phyloP scores from a whole-genome alignment of 2,797 vertebrate genomes.

The Acanthurus leucopareius region DNA sequence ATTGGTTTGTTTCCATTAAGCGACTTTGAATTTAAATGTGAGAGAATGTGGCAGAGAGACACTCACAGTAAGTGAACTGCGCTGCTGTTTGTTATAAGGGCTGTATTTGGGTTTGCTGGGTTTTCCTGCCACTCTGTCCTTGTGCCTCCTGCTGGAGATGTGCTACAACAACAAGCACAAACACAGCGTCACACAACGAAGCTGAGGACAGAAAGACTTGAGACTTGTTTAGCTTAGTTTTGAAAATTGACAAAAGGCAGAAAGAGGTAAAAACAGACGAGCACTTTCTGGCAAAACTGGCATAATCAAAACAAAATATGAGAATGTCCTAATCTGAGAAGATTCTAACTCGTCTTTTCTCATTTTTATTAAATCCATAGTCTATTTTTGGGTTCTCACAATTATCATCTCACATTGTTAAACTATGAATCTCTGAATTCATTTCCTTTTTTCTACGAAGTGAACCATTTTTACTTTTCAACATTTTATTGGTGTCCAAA shows the following conservation, averaged over 20 bases:
- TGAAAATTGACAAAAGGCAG: neutral
- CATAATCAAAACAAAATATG: neutral
- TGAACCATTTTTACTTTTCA: too few species aligned
- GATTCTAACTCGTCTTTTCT: too few species aligned
- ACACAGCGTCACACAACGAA: neutral
- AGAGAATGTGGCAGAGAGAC: neutral
- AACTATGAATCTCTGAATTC: too few species aligned
- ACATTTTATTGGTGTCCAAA: too few species aligned
- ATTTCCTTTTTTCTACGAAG: too few species aligned
- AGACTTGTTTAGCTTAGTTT: neutral
- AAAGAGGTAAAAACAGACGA: neutral
- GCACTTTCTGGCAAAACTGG: neutral
- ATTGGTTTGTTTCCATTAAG: too few species aligned
- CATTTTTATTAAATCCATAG: too few species aligned
- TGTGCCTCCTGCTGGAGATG: conserved; percentile 98
- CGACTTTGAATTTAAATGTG: too few species aligned
- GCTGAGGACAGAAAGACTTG: neutral
- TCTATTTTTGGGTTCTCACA: too few species aligned
- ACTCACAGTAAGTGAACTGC: conserved; percentile 89
- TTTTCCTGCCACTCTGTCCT: conserved; percentile 97
- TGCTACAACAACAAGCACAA: conserved; percentile 88
- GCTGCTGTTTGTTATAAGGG: conserved; percentile 96
- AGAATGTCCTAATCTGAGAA: too few species aligned
- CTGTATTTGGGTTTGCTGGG: conserved; percentile 98
- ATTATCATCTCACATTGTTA: too few species aligned